Base-by-base conservation (phyloP, 2,113 vertebrate species). In the Pollachius pollachius region DNA sequence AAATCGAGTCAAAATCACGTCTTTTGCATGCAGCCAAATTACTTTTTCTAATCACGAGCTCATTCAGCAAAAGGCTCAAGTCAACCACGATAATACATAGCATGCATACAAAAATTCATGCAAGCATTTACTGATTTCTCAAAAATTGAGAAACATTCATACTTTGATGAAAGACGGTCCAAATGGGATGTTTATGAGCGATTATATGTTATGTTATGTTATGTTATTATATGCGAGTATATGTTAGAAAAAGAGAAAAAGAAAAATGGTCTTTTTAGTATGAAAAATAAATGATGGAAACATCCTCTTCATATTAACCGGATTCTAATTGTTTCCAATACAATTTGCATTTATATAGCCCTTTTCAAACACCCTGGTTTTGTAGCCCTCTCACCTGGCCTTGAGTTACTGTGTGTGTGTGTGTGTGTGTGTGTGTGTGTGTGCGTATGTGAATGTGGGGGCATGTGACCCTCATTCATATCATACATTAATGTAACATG, bases 291-390 rank as follows among this genome's bases (percentile, higher is more conserved):
- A 15, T 61, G 17, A 48, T 17, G 59, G 34, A 65, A 72, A 25
- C 19, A 52, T 13, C 21, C 37, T 54, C 25, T 7, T 7, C 7
- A 62, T 61, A 11, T 48, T 37, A 23, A 12, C 62, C 64, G 79
- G 85, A 88, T 89, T 80, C 79, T 92, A 92, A 92, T 92, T 87
- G 91, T 88, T 87, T 86, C 88, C 90, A 89, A 91, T 91, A 91
- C 87, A 82, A 93, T 93, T 93, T 93, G 91, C 92, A 93, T 93
- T 93, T 93, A 93, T 92, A 93, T 93, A 93, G 91, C 85, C 82
- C 90, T 87, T 86, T 89, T 92, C 91, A 89, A 91, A 90, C 85
- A 89, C 92, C 91, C 91, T 90, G 88, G 91, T 91, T 89, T 91
- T 90, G 87, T 85, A 84, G 87, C 90, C 91, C 89, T 81, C 89